phyloP scores from a whole-genome alignment of 1,140 invertebrate genomes.

The Drosophila malerkotliana region DNA sequence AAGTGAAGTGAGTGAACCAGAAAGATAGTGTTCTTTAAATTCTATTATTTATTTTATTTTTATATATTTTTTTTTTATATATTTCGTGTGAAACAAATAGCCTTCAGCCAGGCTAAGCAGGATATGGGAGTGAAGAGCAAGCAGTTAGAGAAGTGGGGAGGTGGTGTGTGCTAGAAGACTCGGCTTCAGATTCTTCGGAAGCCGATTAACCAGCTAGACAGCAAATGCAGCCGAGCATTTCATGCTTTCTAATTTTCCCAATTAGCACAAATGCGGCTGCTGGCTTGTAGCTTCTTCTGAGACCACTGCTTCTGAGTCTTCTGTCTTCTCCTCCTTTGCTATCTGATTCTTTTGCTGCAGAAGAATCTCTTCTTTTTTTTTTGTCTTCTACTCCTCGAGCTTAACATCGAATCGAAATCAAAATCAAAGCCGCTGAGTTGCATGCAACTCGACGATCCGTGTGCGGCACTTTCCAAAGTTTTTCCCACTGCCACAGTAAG shows the following conservation, averaged over 20 bases:
- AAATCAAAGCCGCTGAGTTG: slow-evolving; percentile 49
- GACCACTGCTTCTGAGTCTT: not conserved
- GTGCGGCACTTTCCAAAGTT: slow-evolving; percentile 43
- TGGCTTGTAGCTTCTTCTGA: slow-evolving; percentile 39
- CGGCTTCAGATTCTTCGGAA: slow-evolving; percentile 15
- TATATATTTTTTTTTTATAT: not conserved
- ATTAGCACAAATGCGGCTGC: slow-evolving; percentile 76
- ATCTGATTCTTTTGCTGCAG: slow-evolving; percentile 26
- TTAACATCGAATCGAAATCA: slow-evolving; percentile 54
- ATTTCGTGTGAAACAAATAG: not conserved
- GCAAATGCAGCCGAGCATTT: slow-evolving; percentile 67
- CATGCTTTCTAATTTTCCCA: slow-evolving; percentile 81
- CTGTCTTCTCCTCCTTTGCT: slow-evolving; percentile 7
- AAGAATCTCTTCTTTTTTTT: slow-evolving; percentile 5
- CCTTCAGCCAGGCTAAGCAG: not conserved
- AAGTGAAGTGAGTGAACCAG: slow-evolving; percentile 74
- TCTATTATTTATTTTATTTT: not conserved
- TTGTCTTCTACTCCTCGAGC: not conserved
- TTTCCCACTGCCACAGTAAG: slow-evolving; percentile 25
- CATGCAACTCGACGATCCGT: slow-evolving; percentile 23
- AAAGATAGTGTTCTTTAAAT: slow-evolving; percentile 22
- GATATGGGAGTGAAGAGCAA: not conserved
- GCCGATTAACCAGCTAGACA: slow-evolving; percentile 70
- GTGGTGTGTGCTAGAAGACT: not conserved
- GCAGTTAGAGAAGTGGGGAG: not conserved